These are phyloP conservation scores for Drosophila dunni DNA, from an alignment of 1,140 invertebrate species.

Conservation along the genomic window DNA sequence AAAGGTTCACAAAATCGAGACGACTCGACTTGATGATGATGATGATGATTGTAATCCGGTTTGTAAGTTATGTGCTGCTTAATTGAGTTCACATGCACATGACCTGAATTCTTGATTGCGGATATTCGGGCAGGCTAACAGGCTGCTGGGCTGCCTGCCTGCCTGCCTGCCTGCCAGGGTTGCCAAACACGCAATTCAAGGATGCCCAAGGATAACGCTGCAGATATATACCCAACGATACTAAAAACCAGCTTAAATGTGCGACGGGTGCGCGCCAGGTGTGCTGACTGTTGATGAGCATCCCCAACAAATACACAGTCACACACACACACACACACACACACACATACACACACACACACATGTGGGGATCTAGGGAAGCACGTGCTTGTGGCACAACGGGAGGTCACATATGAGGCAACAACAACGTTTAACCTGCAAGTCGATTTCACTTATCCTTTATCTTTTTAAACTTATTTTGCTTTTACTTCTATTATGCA, in stretches of 20 bases:
- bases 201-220: conserved; percentile 19
- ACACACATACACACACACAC: too few relatives aligned
- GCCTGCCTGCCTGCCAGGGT: background rate
- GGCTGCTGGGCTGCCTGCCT: conserved; percentile 8
- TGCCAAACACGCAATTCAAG: background rate
- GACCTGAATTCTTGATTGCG: conserved; percentile 83
- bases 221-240: conserved; percentile 18
- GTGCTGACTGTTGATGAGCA: conserved; percentile 75
- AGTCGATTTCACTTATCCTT: conserved; percentile 82
- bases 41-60: conserved; percentile 84
- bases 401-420: conserved; percentile 6
- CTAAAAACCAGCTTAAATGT: conserved; percentile 59
- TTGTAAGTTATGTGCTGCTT: conserved; percentile 85
- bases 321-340: conserved; percentile 19
- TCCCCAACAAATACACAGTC: conserved; percentile 21
- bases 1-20: conserved; percentile 47
- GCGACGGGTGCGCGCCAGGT: conserved; percentile 61
- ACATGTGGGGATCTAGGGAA: conserved; percentile 22
- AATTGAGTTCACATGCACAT: conserved; percentile 84
- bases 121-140: too few relatives aligned
- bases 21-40: conserved; percentile 55
- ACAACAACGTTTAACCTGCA: conserved; percentile 64
- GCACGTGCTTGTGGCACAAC: conserved; percentile 61
- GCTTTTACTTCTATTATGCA: conserved; percentile 58
- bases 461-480: conserved; percentile 31